Conservation (phyloP, 2,888 invertebrate genomes). For the Scaptomyza parva region DNA sequence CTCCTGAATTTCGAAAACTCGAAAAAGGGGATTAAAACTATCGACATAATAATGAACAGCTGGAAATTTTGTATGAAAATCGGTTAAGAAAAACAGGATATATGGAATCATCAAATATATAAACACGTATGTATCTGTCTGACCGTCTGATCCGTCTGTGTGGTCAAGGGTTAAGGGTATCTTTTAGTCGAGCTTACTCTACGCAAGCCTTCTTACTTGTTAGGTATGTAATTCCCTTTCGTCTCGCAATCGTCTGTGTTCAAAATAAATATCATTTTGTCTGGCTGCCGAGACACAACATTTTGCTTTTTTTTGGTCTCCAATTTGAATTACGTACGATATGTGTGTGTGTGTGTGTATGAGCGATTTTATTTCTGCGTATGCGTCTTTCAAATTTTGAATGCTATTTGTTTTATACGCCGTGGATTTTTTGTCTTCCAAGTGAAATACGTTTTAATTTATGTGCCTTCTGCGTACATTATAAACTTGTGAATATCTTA, state of each 20-base stretch:
- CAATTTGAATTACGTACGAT: constrained; percentile 63
- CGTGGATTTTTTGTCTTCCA: constrained; percentile 78
- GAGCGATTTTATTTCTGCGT: constrained; percentile 38
- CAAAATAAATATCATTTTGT: constrained; percentile 46
- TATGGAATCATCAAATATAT: no score
- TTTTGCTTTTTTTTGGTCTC: constrained; percentile 64
- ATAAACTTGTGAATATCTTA: constrained; percentile 66
- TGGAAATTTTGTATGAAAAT: no score
- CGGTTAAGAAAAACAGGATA: no score
- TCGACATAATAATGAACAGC: no score
- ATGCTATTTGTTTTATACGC: constrained; percentile 75
- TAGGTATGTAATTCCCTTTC: not conserved
- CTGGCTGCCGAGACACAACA: constrained; percentile 54
- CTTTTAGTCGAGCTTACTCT: no score
- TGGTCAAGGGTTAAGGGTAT: no score
- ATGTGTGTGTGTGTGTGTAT: constrained; percentile 46
- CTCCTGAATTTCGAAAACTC: no score
- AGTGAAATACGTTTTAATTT: constrained; percentile 82
- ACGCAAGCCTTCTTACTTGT: no score
- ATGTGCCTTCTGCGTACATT: constrained; percentile 70
- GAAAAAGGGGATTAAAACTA: no score
- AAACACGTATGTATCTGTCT: no score
- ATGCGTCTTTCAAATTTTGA: constrained; percentile 66
- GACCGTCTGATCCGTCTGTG: no score
- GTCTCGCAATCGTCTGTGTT: constrained; percentile 39